Base-by-base conservation (phyloP, 1,140 invertebrate genomes). In the Drosophila nigromelanica region DNA sequence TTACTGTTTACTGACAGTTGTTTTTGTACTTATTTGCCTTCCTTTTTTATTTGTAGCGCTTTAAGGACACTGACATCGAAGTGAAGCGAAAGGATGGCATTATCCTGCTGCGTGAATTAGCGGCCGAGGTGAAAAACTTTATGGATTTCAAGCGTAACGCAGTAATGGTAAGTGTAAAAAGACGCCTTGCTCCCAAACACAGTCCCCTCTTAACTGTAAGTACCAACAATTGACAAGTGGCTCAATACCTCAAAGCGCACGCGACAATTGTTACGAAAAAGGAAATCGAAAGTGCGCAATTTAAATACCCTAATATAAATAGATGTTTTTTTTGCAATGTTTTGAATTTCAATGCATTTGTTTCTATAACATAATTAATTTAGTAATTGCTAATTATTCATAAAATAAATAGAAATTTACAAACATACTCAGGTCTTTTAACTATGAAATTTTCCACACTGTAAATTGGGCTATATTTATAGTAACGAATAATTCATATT, bases 141-240 rank as follows among this genome's bases (percentile, higher is more conserved):
- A 96, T 97, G 95, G 96, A 97, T 90, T 97, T 97, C 92, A 97
- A 97, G 92, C 96, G 96, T 92, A 96, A 96, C 87, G 96, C 97
- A 39, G 96, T 97, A 40, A 96, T 97, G 96, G 96, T 97, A 93
- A 95, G 94, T 92, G 40, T 67, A 56, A 45, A 76, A 21, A 18
- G 42, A 5, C 15, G 7, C 11, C 52, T 30, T 21, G 1, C 14
- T 11, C 24, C 7, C 45, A 24, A 6, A 11, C 6, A 8, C 37
- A 50, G 5, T 35, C 15, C 43, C 43, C 30, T 12, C 47, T 14
- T 5, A 50, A 24, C 47, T 30, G 43, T 51, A 61, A 70, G 58
- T 63, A 54, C 50, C 67, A 64, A 75, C 75, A 82, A 73, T 83
- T 79, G 80, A 83, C 76, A 79, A 83, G 80, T 83, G 80, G 72